Evolutionary conservation across 2,797 vertebrate species (phyloP).

Genomic region (Lutjanus campechanus): DNA sequence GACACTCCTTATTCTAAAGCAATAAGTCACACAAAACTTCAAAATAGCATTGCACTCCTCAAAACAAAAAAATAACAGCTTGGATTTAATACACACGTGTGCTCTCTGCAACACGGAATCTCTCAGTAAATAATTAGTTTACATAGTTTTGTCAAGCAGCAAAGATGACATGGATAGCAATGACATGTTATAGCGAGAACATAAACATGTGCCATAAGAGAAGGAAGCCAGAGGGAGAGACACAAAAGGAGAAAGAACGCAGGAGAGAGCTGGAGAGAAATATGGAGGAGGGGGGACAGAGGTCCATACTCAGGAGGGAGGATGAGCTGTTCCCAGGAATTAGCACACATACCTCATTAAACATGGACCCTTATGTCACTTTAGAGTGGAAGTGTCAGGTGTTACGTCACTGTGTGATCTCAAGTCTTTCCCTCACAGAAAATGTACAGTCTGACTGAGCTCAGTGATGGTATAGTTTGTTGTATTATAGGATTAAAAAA

Average conservation of each 20-base stretch:
- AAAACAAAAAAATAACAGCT: background rate
- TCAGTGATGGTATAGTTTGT: background rate
- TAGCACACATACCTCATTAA: slow-evolving; percentile 51
- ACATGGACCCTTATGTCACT: slow-evolving; percentile 11
- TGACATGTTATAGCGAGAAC: slow-evolving; percentile 42
- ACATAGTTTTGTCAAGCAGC: slow-evolving; percentile 53
- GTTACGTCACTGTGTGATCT: background rate
- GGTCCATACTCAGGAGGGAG: background rate
- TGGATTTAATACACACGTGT: background rate
- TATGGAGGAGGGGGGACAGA: background rate
- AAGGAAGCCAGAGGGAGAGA: slow-evolving; percentile 28
- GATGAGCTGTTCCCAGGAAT: slow-evolving; percentile 52
- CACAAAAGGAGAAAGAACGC: slow-evolving; percentile 29
- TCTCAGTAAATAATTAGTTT: slow-evolving; percentile 58
- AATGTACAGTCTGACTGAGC: background rate
- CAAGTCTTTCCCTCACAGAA: background rate
- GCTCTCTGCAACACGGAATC: slow-evolving; percentile 13
- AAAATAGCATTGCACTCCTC: background rate
- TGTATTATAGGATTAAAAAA: background rate
- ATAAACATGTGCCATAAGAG: slow-evolving; percentile 16
- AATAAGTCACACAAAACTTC: background rate
- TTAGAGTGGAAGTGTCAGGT: slow-evolving; percentile 58
- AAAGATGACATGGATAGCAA: slow-evolving; percentile 41
- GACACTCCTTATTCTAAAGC: background rate
- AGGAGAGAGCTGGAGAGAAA: background rate